phyloP scores from a whole-genome alignment of 2,888 invertebrate species.

The Lobophora halterata region DNA sequence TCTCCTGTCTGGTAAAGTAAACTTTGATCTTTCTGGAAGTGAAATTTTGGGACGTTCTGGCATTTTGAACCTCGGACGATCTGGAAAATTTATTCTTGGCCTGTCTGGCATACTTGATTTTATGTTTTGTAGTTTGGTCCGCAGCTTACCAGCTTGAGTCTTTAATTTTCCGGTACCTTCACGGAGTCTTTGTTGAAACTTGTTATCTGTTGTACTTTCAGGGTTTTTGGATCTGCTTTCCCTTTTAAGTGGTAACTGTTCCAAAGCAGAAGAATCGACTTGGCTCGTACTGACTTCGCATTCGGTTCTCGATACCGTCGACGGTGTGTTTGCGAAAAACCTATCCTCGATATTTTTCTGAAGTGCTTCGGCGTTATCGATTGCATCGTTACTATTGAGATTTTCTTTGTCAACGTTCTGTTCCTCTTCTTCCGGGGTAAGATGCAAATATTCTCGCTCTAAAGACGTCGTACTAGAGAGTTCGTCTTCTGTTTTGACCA shows the following conservation, averaged over 20 bases:
- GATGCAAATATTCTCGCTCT: conserved; percentile 71
- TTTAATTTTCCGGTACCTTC: conserved; percentile 86
- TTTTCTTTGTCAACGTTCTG: conserved; percentile 58
- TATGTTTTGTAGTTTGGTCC: conserved; percentile 83
- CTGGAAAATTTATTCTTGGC: conserved; percentile 81
- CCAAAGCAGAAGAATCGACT: conserved; percentile 84
- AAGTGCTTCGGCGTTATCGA: conserved; percentile 73
- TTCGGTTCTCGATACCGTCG: conserved; percentile 82
- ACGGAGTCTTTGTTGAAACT: conserved; percentile 83
- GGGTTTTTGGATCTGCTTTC: conserved; percentile 77
- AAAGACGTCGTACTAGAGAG: conserved; percentile 74
- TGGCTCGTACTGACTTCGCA: conserved; percentile 84
- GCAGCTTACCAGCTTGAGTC: conserved; percentile 86
- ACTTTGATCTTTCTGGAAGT: conserved; percentile 80
- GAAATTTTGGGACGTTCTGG: conserved; percentile 80
- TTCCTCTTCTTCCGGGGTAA: conserved; percentile 76
- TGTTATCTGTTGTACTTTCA: conserved; percentile 75
- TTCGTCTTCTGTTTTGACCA: conserved; percentile 72
- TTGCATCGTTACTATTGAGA: conserved; percentile 46
- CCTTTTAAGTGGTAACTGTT: conserved; percentile 82
- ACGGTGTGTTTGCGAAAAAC: conserved; percentile 81
- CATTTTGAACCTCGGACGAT: conserved; percentile 72
- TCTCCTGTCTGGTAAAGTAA: conserved; percentile 79
- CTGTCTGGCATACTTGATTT: conserved; percentile 80
- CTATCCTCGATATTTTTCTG: conserved; percentile 84